Conservation (phyloP, 2,113 vertebrate species). For the Seriola quinqueradiata region DNA sequence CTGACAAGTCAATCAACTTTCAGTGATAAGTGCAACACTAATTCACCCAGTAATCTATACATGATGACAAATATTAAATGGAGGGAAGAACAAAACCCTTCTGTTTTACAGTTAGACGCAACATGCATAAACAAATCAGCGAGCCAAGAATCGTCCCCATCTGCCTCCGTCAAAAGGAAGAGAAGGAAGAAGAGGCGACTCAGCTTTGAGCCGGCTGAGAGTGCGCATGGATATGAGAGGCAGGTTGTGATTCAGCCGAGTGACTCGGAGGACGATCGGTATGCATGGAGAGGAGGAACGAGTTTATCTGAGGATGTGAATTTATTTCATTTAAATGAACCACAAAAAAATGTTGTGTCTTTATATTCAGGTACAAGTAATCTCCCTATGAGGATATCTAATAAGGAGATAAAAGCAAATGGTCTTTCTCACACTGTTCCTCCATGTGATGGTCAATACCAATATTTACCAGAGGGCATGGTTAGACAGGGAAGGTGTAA, state of each 20-base stretch:
- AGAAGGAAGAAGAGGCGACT: conserved; percentile 79
- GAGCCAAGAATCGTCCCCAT: conserved; percentile 50
- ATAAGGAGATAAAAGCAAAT: conserved; percentile 17
- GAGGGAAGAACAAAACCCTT: conserved; percentile 18
- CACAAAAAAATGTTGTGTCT: conserved; percentile 1
- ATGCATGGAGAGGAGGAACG: conserved; percentile 9
- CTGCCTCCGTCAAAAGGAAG: conserved; percentile 72
- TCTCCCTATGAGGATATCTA: conserved; percentile 16
- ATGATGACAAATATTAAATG: conserved; percentile 2
- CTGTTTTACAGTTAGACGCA: conserved; percentile 10
- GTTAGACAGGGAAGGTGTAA: conserved; percentile 18
- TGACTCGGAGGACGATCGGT: conserved; percentile 75
- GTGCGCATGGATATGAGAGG: conserved; percentile 47
- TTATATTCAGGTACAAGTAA: conserved; percentile 30
- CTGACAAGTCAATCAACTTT: conserved; percentile 5
- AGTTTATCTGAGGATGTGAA: conserved; percentile 13
- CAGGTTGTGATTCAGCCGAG: conserved; percentile 37
- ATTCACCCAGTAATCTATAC: conserved; percentile 15
- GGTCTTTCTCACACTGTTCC: background rate
- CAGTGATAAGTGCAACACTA: conserved; percentile 18
- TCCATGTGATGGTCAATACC: conserved; percentile 20
- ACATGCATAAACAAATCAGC: conserved; percentile 31
- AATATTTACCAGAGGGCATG: conserved; percentile 4
- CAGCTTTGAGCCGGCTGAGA: conserved; percentile 59
- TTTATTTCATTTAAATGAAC: conserved; percentile 34